Evolutionary conservation across 2,888 invertebrate species (phyloP).

Genomic region (Microchrysa polita): DNA sequence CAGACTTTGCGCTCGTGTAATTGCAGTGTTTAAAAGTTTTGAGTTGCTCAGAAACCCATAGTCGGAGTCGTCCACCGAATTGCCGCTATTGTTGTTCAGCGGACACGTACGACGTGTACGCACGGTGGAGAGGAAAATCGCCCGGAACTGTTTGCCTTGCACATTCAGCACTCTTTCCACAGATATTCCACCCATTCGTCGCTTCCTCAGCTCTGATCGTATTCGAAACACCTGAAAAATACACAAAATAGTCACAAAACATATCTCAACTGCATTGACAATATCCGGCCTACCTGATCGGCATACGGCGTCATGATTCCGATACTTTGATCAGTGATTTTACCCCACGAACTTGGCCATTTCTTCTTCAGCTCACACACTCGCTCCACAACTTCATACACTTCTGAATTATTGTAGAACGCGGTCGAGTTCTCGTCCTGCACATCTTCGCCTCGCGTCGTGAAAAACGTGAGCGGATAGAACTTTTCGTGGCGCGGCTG

Average conservation of each 20-base stretch:
- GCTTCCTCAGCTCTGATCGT: conserved; percentile 77
- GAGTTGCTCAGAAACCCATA: conserved; percentile 85
- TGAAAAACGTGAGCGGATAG: conserved; percentile 82
- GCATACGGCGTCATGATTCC: conserved; percentile 88
- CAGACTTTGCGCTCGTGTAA: conserved; percentile 81
- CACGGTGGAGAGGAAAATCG: conserved; percentile 79
- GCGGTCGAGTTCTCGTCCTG: conserved; percentile 83
- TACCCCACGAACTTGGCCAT: conserved; percentile 82
- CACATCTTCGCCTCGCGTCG: conserved; percentile 80
- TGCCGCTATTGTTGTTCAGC: conserved; percentile 59
- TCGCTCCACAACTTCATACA: conserved; percentile 80
- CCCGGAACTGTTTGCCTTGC: conserved; percentile 88
- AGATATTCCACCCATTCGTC: conserved; percentile 77
- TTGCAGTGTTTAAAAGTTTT: conserved; percentile 83
- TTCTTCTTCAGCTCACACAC: conserved; percentile 75
- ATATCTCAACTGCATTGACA: background rate
- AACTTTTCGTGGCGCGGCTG: conserved; percentile 75
- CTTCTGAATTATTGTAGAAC: conserved; percentile 84
- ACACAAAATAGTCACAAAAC: background rate
- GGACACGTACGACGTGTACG: conserved; percentile 78
- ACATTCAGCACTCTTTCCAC: conserved; percentile 86
- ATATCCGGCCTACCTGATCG: conserved; percentile 71
- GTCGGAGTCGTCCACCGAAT: conserved; percentile 70
- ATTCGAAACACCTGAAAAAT: conserved; percentile 68
- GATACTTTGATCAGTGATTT: conserved; percentile 78